Conservation (phyloP, 2,797 vertebrate genomes). For the Melanitta fusca region DNA sequence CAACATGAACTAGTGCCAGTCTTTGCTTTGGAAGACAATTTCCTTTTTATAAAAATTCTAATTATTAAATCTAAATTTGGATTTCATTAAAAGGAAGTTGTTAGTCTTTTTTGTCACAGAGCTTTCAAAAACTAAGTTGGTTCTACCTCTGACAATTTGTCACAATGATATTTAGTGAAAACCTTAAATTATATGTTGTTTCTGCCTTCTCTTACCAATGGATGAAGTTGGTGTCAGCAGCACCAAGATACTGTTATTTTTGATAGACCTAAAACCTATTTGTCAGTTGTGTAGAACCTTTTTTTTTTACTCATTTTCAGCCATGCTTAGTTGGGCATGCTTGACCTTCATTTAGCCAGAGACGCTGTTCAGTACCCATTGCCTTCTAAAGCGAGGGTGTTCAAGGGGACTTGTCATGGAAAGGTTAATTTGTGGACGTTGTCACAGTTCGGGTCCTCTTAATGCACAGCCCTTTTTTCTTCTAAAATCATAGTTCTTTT, state of each 20-base stretch:
- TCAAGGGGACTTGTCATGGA: background rate
- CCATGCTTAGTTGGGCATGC: fast-evolving
- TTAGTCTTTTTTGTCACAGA: conserved; percentile 41
- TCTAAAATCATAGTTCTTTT: background rate
- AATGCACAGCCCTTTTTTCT: background rate
- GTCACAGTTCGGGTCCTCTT: background rate
- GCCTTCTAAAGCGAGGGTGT: background rate
- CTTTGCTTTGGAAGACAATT: conserved; percentile 49
- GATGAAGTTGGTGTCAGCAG: background rate
- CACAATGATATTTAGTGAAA: background rate
- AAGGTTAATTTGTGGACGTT: background rate
- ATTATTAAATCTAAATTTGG: conserved; percentile 67
- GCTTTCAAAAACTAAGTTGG: conserved; percentile 33
- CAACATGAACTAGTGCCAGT: conserved; percentile 51
- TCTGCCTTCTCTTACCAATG: background rate
- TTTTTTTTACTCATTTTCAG: background rate
- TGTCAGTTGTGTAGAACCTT: background rate
- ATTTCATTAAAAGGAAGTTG: conserved; percentile 45
- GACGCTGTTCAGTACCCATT: background rate
- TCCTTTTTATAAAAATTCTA: conserved; percentile 63
- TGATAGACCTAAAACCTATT: background rate
- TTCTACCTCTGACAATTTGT: conserved; percentile 65
- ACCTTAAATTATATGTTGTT: background rate
- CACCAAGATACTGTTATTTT: background rate
- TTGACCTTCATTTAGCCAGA: background rate